phyloP scores from a whole-genome alignment of 1,140 invertebrate genomes.

The Drosophila sulfurigaster region DNA sequence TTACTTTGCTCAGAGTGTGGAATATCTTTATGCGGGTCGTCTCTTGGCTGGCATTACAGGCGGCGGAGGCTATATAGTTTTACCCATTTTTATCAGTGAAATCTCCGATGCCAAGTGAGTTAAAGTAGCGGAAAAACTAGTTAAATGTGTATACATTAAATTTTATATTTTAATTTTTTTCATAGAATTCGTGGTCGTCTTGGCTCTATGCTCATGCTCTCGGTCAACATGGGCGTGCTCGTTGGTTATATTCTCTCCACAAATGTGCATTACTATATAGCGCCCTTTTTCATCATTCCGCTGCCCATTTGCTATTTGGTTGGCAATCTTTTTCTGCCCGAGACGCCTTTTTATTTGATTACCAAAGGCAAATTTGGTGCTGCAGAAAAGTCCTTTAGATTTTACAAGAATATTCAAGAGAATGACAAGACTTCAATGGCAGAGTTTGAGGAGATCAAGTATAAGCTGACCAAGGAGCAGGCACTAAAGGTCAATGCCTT shows the following conservation, averaged over 20 bases:
- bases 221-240: constrained; percentile 92
- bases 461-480: constrained; percentile 48
- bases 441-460: constrained; percentile 62
- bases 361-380: constrained; percentile 87
- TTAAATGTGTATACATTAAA: too few species aligned
- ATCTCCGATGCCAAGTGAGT: constrained; percentile 74
- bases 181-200: constrained; percentile 92
- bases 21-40: constrained; percentile 78
- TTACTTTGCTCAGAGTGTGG: constrained; percentile 62
- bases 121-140: neutral
- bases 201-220: constrained; percentile 92
- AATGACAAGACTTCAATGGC: constrained; percentile 38
- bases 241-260: constrained; percentile 90
- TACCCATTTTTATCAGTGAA: constrained; percentile 74
- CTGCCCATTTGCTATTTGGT: constrained; percentile 89
- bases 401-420: constrained; percentile 65
- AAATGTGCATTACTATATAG: constrained; percentile 87
- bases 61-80: constrained; percentile 61
- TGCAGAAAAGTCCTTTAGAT: constrained; percentile 88
- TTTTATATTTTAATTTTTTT: neutral
- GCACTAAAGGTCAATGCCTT: constrained; percentile 31
- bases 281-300: constrained; percentile 89
- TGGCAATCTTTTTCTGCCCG: constrained; percentile 90
- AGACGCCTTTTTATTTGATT: constrained; percentile 91
- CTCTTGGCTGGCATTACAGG: constrained; percentile 82